phyloP scores from a whole-genome alignment of 2,113 vertebrate genomes.

The Myotis yumanensis region DNA sequence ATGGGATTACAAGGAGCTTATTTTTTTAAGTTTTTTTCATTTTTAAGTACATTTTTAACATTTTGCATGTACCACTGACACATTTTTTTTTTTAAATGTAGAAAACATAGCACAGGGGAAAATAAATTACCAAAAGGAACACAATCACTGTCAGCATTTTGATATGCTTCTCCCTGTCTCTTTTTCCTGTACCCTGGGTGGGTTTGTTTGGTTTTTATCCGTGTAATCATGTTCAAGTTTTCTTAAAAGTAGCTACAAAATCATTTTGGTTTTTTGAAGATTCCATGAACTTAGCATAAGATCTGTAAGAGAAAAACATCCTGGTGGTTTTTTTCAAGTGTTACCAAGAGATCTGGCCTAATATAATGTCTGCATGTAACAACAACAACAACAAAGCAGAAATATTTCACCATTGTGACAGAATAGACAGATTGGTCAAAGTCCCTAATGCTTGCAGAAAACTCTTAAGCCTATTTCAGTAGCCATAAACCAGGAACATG shows the following conservation, averaged over 20 bases:
- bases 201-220: conserved; percentile 7
- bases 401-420: neutral
- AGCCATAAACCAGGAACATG: neutral
- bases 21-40: neutral
- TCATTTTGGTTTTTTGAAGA: conserved; percentile 36
- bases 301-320: neutral
- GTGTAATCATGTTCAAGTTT: neutral
- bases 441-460: neutral
- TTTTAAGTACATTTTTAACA: conserved; percentile 48
- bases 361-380: neutral
- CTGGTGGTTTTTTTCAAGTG: neutral
- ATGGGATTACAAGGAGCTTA: neutral
- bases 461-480: neutral
- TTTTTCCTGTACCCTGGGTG: neutral
- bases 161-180: neutral
- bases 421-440: neutral
- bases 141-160: neutral
- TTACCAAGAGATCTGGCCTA: neutral
- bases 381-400: neutral
- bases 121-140: conserved; percentile 20
- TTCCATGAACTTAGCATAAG: neutral
- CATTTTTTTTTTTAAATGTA: neutral
- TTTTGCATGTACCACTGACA: neutral
- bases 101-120: conserved; percentile 4
- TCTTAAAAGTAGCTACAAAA: conserved; percentile 44